phyloP scores from a whole-genome alignment of 1,140 invertebrate genomes.

The Platorchestia sp. region DNA sequence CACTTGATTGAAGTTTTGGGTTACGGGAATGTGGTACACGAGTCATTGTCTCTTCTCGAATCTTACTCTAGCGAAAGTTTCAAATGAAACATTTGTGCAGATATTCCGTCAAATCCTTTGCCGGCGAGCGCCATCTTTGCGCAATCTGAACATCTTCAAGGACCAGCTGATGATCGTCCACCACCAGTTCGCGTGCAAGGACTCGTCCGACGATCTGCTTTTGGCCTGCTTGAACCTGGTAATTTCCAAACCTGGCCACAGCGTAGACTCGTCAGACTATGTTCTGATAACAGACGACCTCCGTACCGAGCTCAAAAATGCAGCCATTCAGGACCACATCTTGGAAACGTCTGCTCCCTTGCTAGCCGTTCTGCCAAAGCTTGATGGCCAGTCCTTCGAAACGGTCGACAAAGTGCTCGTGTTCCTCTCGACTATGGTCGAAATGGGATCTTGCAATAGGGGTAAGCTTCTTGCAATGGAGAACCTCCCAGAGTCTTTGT shows the following conservation, averaged over 20 bases:
- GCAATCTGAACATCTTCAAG: background rate
- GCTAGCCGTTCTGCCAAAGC: slow-evolving; percentile 9
- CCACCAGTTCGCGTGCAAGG: slow-evolving; percentile 13
- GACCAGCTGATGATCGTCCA: slow-evolving; percentile 36
- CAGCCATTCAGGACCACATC: background rate
- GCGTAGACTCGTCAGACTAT: background rate
- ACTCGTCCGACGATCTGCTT: slow-evolving; percentile 7
- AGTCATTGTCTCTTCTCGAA: too few relatives aligned
- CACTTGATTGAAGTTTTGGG: background rate
- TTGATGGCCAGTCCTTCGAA: background rate
- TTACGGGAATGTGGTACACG: too few relatives aligned
- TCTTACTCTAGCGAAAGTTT: too few relatives aligned
- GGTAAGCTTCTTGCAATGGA: slow-evolving; percentile 28
- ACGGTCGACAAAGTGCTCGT: background rate
- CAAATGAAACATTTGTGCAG: background rate
- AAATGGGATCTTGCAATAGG: background rate
- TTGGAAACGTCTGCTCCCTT: slow-evolving; percentile 19
- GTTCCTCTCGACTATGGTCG: background rate
- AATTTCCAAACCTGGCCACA: slow-evolving; percentile 1
- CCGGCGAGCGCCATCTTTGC: background rate
- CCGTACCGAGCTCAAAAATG: background rate
- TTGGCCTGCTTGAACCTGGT: background rate
- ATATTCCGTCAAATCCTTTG: slow-evolving; percentile 15
- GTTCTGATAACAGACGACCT: slow-evolving; percentile 30
- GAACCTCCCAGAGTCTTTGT: background rate